Evolutionary conservation across 2,888 invertebrate species (phyloP), one percentile per base, ranked within the genome.

Genomic region (Mythimna pallens): DNA sequence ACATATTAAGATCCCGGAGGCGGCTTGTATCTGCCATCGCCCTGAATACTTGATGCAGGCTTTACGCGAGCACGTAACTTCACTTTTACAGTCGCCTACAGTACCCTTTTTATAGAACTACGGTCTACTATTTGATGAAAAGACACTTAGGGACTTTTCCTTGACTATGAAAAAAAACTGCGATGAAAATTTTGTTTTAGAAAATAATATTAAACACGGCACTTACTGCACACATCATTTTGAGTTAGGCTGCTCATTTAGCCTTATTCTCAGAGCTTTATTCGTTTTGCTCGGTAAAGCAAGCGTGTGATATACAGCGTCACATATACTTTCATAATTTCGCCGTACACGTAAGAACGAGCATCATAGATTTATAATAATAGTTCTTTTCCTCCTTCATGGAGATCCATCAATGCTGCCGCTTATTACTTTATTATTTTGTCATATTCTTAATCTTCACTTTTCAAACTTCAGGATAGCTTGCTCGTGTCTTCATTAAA

Each of bases 11-110:
- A 76, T 76, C 74, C 76, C 68, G 62, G 71, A 66, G 82, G 74
- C 78, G 68, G 81, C 78, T 83, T 76, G 79, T 82, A 77, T 77
- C 85, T 80, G 82, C 77, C 82, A 83, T 86, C 80, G 82, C 80
- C 80, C 84, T 88, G 85, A 87, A 90, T 90, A 87, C 83, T 84
- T 88, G 82, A 89, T 88, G 80, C 54, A 70, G 63, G 67, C 77
- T 81, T 81, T 76, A 82, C 72, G 65, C 72, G 80, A 81, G 81
- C 81, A 81, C 79, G 78, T 86, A 76, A 80, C 73, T 79, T 77
- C 62, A 80, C 73, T 83, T 81, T 83, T 78, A 84, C 73, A 76
- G 74, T 71, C 70, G 52, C 61, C 61, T 61, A 78, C 61, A 75
- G 61, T 73, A 64, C 66, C 62, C 63, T 74, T 76, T 82, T 76